Evolutionary conservation across 2,888 invertebrate genomes (phyloP), one percentile per base, ranked within the genome.

Genomic region (Agapostemon virescens): DNA sequence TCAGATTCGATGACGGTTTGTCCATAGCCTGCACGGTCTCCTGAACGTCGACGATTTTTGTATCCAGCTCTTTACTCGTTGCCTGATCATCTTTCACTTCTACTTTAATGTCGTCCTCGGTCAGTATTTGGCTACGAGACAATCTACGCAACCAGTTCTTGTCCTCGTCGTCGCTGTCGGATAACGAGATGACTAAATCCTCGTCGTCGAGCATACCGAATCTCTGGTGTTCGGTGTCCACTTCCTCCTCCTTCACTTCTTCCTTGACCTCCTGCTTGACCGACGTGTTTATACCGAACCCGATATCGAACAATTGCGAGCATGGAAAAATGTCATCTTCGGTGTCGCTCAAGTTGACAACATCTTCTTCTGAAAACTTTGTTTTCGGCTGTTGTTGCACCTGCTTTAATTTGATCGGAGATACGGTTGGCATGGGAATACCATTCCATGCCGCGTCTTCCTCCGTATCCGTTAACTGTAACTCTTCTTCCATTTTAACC

Each of bases 311-410:
- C 2, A 95, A 93, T 58, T 95, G 93, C 66, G 95, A 93, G 66
- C 93, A 88, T 26, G 93, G 93, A 93, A 95, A 94, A 74, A 94
- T 91, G 72, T 94, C 93, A 63, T 94, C 93, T 89, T 94, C 94
- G 69, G 94, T 94, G 89, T 93, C 94, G 69, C 95, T 95, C 84
- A 95, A 90, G 30, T 94, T 94, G 82, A 95, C 93, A 52, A 93
- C 86, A 90, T 95, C 94, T 30, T 91, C 90, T 71, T 93, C 91
- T 68, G 92, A 91, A 45, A 94, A 88, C 64, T 88, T 84, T 79
- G 92, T 91, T 66, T 93, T 93, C 42, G 87, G 88, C 77, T 93
- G 92, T 64, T 92, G 90, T 49, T 92, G 90, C 78, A 95, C 36
- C 36, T 79, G 72, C 2, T 75, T 83, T 30, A 83, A 40, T 66